These are phyloP conservation scores for Ctenomys sociabilis DNA, from an alignment of 2,113 vertebrate genomes.

Conservation along the genomic window DNA sequence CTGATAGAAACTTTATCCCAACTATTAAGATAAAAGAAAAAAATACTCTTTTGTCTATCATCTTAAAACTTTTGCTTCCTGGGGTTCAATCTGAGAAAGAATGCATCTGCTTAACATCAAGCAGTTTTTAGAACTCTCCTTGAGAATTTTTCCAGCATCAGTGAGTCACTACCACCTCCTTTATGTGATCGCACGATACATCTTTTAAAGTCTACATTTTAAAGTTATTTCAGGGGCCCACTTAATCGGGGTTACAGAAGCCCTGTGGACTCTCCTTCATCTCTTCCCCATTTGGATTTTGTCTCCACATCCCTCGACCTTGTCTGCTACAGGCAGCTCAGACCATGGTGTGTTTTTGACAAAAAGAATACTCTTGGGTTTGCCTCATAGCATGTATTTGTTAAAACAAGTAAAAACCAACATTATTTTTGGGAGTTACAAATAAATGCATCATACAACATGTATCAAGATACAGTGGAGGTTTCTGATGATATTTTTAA, in stretches of 20 bases:
- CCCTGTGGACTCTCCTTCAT: conserved; percentile 62
- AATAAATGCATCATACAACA: background rate
- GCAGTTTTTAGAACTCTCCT: conserved; percentile 81
- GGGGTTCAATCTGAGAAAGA: conserved; percentile 74
- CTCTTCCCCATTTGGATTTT: conserved; percentile 8
- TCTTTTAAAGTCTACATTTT: conserved; percentile 81
- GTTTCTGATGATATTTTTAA: background rate
- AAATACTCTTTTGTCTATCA: conserved; percentile 74
- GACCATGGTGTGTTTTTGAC: background rate
- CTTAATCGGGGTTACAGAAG: conserved; percentile 71
- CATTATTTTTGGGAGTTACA: background rate
- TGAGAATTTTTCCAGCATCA: conserved; percentile 75
- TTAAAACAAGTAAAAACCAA: conserved; percentile 35
- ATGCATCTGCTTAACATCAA: conserved; percentile 81
- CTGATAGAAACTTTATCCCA: conserved; percentile 68
- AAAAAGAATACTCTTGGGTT: background rate
- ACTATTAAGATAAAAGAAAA: conserved; percentile 75
- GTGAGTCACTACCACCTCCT: conserved; percentile 71
- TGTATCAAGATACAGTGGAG: background rate
- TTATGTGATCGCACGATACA: conserved; percentile 66
- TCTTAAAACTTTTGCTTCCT: conserved; percentile 77
- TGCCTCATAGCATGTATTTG: background rate
- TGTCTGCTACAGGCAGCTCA: background rate
- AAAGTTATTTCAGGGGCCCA: conserved; percentile 77
- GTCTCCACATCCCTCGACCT: background rate